Conservation (phyloP, 1,140 invertebrate species). For the Calycopis cecrops region DNA sequence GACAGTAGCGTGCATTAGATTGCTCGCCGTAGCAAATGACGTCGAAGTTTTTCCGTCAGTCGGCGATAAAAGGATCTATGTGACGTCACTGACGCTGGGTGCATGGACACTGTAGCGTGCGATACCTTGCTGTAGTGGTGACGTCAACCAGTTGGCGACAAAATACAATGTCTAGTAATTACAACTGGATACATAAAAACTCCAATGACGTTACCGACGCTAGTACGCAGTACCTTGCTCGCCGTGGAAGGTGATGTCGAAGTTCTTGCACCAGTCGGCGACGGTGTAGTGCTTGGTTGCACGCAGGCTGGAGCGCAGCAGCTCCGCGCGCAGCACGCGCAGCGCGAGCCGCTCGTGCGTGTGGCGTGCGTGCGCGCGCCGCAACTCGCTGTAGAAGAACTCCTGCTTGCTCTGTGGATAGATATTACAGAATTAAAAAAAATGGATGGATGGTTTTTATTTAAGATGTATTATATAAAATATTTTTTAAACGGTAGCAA, state of each 20-base stretch:
- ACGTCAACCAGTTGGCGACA: too few relatives aligned
- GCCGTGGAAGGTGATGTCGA: slow-evolving; percentile 93
- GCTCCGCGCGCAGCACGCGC: slow-evolving; percentile 86
- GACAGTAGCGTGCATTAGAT: slow-evolving; percentile 73
- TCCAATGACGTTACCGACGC: too few relatives aligned
- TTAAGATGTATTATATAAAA: too few relatives aligned
- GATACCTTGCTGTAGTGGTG: too few relatives aligned
- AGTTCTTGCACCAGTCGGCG: slow-evolving; percentile 94
- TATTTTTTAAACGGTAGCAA: too few relatives aligned
- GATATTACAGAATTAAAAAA: background rate
- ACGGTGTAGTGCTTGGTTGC: slow-evolving; percentile 86
- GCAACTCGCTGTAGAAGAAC: slow-evolving; percentile 95
- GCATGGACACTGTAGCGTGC: too few relatives aligned
- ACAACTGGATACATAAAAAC: too few relatives aligned
- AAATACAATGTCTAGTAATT: too few relatives aligned
- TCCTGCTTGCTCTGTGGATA: slow-evolving; percentile 88
- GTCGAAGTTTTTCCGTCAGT: slow-evolving; percentile 96
- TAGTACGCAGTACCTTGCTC: slow-evolving; percentile 84
- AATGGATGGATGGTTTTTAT: too few relatives aligned
- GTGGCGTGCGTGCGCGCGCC: slow-evolving; percentile 89
- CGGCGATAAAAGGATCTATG: too few relatives aligned
- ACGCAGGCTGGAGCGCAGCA: slow-evolving; percentile 90
- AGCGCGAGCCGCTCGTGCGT: slow-evolving; percentile 89
- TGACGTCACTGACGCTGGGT: too few relatives aligned
- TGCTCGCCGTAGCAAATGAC: slow-evolving; percentile 95